A percentile compares a stretch with the other conserved stretches of the same genome.
Evolutionary conservation across 2,797 vertebrate genomes (phyloP).

Genomic region (Karalla daura): DNA sequence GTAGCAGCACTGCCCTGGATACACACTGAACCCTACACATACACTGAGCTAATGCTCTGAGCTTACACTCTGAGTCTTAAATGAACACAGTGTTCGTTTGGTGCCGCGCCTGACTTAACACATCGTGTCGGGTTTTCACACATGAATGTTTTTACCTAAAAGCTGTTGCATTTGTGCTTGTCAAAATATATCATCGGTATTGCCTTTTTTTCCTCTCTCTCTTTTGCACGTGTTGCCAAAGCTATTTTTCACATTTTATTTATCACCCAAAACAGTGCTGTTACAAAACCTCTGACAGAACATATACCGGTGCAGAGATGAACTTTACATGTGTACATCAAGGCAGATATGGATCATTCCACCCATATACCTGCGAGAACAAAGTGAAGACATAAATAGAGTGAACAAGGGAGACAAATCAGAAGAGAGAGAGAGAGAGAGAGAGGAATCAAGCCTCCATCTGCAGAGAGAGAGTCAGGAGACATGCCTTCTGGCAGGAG

Average conservation of each 20-base stretch:
- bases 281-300: conserved; percentile 17
- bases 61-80: conserved; percentile 41
- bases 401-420: conserved; percentile 31
- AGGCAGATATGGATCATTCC: conserved; percentile 44
- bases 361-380: conserved; percentile 65
- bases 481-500: conserved; percentile 86
- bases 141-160: conserved; percentile 22
- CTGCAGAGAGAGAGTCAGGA: conserved; percentile 82
- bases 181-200: background rate
- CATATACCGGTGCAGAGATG: conserved; percentile 3
- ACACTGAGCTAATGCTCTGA: conserved; percentile 50
- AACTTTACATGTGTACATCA: conserved; percentile 42
- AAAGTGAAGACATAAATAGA: conserved; percentile 65
- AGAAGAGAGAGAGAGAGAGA: conserved; percentile 23
- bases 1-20: conserved; percentile 73
- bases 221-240: background rate
- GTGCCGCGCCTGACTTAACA: conserved; percentile 19
- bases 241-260: background rate
- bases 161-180: background rate
- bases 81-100: conserved; percentile 52
- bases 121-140: conserved; percentile 18
- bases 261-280: conserved; percentile 22
- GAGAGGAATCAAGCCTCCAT: conserved; percentile 70
- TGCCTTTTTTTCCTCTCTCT: too few relatives aligned
- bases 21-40: conserved; percentile 68